Evolutionary conservation across 1,140 invertebrate genomes (phyloP), one percentile per base, ranked within the genome.

Genomic region (Caenorhabditis tropicalis): DNA sequence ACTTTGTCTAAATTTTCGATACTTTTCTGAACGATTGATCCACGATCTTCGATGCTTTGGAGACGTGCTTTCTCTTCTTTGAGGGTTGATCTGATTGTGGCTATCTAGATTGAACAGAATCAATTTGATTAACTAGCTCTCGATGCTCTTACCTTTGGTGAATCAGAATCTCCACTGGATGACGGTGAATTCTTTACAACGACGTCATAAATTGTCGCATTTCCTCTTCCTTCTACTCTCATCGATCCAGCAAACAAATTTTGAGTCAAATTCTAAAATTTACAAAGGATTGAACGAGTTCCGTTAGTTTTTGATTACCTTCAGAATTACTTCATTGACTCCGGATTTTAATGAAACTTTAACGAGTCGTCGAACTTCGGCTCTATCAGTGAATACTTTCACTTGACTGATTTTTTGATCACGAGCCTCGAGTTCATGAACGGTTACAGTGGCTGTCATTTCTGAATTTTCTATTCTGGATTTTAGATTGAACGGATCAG

Each of bases 141-240:
- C 16, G 36, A 56, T 27, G 7, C 21, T 10, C 53, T n/a, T 58
- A 87, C 87, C 74, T 86, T 81, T 29, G 88, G 88, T 4, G 84
- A 82, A 53, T 88, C 88, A 46, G 58, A 51, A 74, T 88, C 88
- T 9, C 31, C 27, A 2, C 12, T 29, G 10, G 39, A 70, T 12
- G 65, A 19, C 5, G 70, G 82, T 10, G 82, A 82, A 9, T 80
- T 82, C 70, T 84, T 79, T 4, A 65, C 48, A 15, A 36, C 33
- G 10, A 92, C 91, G 86, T 92, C 91, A 29, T 87, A 87, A 60
- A 92, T 92, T 1, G 88, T 88, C 0, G 91, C 91, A 15, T 85
- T 31, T 16, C 91, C 91, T 56, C 87, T 87, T 29, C 91, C 91
- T 65, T 91, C 91, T 15, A 92, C 90, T 79, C 91, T 90, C 82